Conservation (phyloP, 1,140 invertebrate genomes). For the Eumaeus atala region DNA sequence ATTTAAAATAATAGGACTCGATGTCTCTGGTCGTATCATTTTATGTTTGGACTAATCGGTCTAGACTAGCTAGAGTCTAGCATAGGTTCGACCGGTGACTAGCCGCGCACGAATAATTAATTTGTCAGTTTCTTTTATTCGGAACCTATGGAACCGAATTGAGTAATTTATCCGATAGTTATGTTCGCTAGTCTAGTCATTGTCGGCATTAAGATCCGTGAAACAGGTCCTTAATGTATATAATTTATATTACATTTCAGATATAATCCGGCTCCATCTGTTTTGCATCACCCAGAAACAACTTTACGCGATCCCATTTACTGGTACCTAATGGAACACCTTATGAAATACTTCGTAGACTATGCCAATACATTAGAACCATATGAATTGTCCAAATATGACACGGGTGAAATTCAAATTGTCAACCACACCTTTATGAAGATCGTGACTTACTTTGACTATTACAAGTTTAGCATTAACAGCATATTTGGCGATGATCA, state of each 20-base stretch:
- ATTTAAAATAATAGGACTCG: too few species aligned
- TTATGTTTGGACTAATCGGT: too few species aligned
- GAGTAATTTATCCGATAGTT: too few species aligned
- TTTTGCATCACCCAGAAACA: constrained; percentile 75
- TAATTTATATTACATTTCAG: constrained; percentile 31
- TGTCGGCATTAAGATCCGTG: too few species aligned
- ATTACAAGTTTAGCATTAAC: constrained; percentile 45
- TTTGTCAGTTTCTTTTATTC: too few species aligned
- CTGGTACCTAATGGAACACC: constrained; percentile 76
- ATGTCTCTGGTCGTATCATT: too few species aligned
- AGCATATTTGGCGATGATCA: constrained; percentile 32
- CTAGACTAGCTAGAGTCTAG: too few species aligned
- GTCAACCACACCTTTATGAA: constrained; percentile 62
- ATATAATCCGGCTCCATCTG: constrained; percentile 67
- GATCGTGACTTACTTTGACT: constrained; percentile 50
- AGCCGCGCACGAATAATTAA: too few species aligned
- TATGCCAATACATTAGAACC: constrained; percentile 74
- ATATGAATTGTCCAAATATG: constrained; percentile 75
- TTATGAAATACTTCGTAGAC: constrained; percentile 74
- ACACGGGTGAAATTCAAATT: constrained; percentile 70
- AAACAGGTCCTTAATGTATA: too few species aligned
- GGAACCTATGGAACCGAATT: too few species aligned
- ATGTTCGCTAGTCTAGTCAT: too few species aligned
- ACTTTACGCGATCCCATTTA: constrained; percentile 78
- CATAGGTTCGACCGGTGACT: too few species aligned